Conservation (phyloP, 2,797 vertebrate genomes). For the Sebastiscus tertius region DNA sequence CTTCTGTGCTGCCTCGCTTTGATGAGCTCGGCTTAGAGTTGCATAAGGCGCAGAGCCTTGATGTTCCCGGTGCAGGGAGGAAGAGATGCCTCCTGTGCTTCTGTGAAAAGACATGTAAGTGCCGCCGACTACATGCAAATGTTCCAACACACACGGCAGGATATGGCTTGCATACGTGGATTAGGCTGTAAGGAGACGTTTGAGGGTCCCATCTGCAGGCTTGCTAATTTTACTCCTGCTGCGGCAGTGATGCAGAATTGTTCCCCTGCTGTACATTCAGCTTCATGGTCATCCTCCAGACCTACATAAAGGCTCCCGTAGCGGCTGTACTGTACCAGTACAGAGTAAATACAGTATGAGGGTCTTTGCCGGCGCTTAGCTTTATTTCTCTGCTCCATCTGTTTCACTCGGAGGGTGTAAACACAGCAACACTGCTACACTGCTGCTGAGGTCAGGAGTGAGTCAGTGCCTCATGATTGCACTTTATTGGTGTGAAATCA, state of each 20-base stretch:
- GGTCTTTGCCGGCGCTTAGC: constrained; percentile 9
- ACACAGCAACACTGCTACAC: constrained; percentile 40
- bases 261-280: background rate
- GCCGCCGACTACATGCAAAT: constrained; percentile 4
- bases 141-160: background rate
- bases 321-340: background rate
- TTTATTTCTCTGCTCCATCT: constrained; percentile 50
- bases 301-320: background rate
- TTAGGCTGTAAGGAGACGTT: background rate
- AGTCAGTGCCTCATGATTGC: constrained; percentile 63
- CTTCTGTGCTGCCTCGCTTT: constrained; percentile 28
- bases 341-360: background rate
- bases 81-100: constrained; percentile 8
- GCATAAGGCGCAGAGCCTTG: constrained; percentile 14
- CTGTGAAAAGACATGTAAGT: constrained; percentile 16
- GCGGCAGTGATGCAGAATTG: background rate
- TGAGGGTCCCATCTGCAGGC: background rate
- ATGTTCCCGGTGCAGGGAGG: constrained; percentile 21
- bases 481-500: constrained; percentile 62
- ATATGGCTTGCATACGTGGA: background rate
- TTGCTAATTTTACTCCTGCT: background rate
- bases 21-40: constrained; percentile 32
- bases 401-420: constrained; percentile 56
- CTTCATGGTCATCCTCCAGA: background rate
- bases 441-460: constrained; percentile 58